phyloP scores from a whole-genome alignment of 1,140 invertebrate genomes.

The Argopecten irradians region DNA sequence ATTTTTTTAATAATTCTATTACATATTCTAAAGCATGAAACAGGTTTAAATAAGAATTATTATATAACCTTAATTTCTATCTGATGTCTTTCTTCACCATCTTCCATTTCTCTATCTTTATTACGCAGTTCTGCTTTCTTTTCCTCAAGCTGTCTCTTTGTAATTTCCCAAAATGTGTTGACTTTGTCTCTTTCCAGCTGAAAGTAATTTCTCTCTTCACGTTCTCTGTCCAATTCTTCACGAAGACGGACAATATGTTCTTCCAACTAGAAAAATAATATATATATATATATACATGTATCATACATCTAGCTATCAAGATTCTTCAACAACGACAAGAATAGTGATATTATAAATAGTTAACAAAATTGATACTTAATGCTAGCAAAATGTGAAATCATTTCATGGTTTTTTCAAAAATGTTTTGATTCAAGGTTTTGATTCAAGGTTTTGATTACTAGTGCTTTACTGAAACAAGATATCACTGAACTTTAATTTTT shows the following conservation, averaged over 20 bases:
- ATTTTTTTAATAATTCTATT: too few relatives aligned
- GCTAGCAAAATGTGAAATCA: too few relatives aligned
- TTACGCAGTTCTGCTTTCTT: constrained; percentile 83
- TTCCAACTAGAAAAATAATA: constrained; percentile 81
- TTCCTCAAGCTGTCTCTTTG: constrained; percentile 89
- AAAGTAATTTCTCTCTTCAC: constrained; percentile 96
- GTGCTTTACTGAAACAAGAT: too few relatives aligned
- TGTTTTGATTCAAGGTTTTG: too few relatives aligned
- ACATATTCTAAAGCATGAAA: not conserved
- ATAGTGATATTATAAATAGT: too few relatives aligned
- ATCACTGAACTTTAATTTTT: too few relatives aligned
- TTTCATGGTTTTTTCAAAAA: too few relatives aligned
- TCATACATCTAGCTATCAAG: not conserved
- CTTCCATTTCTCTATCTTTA: constrained; percentile 92
- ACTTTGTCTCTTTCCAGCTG: constrained; percentile 96
- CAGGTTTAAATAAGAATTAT: not conserved
- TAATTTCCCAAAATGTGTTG: constrained; percentile 95
- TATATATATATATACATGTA: too few relatives aligned
- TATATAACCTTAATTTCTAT: constrained; percentile 85
- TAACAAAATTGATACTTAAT: too few relatives aligned
- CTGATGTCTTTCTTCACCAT: constrained; percentile 90
- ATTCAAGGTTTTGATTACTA: too few relatives aligned
- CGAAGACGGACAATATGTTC: constrained; percentile 90
- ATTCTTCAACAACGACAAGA: too few relatives aligned
- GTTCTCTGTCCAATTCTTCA: constrained; percentile 93